Conservation (phyloP, 1,140 invertebrate species). For the Holotrichia oblita region DNA sequence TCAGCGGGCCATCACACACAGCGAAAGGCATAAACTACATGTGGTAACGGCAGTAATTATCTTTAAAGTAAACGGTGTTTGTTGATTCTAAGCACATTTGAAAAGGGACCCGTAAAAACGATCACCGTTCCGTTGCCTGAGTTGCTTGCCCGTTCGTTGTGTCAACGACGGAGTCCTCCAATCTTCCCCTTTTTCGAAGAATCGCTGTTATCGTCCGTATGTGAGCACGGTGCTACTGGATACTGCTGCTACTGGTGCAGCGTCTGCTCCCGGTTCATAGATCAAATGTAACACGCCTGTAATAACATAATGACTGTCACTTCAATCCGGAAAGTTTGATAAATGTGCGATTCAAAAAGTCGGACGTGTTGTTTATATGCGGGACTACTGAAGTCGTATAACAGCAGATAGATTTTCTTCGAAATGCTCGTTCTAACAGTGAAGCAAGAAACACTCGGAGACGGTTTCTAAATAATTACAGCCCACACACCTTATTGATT, state of each 20-base stretch:
- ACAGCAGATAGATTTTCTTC: not conserved
- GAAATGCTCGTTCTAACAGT: not conserved
- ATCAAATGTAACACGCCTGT: slow-evolving; percentile 59
- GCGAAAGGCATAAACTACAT: slow-evolving; percentile 54
- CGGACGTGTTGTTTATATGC: not conserved
- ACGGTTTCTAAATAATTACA: slow-evolving; percentile 17
- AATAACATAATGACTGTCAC: slow-evolving; percentile 60
- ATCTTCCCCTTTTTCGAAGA: slow-evolving; percentile 52
- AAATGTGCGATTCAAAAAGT: slow-evolving; percentile 46
- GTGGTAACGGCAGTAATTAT: slow-evolving; percentile 53
- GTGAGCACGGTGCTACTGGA: slow-evolving; percentile 32
- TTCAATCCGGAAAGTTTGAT: slow-evolving; percentile 54
- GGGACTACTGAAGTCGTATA: not conserved
- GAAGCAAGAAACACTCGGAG: not conserved
- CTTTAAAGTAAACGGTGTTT: slow-evolving; percentile 56
- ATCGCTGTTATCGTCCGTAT: slow-evolving; percentile 47
- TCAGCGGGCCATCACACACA: slow-evolving; percentile 41
- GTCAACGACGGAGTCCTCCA: not conserved
- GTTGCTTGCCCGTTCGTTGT: not conserved
- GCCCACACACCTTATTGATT: not conserved
- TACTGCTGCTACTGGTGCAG: not conserved
- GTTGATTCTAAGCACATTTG: slow-evolving; percentile 55
- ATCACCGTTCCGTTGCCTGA: slow-evolving; percentile 14
- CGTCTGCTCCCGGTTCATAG: slow-evolving; percentile 48
- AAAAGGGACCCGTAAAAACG: slow-evolving; percentile 54